Conservation (phyloP, 2,113 vertebrate species). For the Dinomys branickii region DNA sequence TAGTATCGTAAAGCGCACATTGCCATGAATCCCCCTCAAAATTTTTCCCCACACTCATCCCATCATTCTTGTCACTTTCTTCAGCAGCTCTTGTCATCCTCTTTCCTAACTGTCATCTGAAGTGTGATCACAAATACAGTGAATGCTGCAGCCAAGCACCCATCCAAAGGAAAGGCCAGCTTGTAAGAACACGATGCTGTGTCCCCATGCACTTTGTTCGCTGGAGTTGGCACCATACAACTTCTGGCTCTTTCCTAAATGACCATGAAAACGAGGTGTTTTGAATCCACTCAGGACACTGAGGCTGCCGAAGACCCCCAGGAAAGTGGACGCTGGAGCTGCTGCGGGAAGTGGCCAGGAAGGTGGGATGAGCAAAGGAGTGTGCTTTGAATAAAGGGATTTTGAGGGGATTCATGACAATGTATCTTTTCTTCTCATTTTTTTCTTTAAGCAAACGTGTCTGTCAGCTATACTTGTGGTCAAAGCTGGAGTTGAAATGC, state of each 20-base stretch:
- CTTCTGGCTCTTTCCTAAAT: neutral
- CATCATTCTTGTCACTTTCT: neutral
- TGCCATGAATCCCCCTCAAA: neutral
- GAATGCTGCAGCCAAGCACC: neutral
- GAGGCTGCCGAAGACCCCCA: neutral
- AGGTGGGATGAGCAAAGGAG: neutral
- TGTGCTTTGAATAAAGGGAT: neutral
- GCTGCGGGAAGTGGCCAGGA: neutral
- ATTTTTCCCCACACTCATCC: neutral
- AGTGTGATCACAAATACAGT: neutral
- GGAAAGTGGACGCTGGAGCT: neutral
- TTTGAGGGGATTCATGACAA: neutral
- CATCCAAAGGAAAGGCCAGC: neutral
- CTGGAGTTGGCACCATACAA: neutral
- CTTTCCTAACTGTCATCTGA: neutral
- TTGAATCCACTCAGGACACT: neutral
- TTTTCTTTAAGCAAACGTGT: neutral
- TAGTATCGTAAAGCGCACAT: neutral
- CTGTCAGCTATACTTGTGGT: neutral
- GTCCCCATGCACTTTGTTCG: neutral
- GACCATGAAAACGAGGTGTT: neutral
- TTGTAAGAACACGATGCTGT: neutral
- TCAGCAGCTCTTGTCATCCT: neutral
- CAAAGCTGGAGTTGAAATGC: neutral
- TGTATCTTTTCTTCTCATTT: neutral